Evolutionary conservation across 2,888 invertebrate species (phyloP).

Genomic region (Mimumesa dahlbomi): DNA sequence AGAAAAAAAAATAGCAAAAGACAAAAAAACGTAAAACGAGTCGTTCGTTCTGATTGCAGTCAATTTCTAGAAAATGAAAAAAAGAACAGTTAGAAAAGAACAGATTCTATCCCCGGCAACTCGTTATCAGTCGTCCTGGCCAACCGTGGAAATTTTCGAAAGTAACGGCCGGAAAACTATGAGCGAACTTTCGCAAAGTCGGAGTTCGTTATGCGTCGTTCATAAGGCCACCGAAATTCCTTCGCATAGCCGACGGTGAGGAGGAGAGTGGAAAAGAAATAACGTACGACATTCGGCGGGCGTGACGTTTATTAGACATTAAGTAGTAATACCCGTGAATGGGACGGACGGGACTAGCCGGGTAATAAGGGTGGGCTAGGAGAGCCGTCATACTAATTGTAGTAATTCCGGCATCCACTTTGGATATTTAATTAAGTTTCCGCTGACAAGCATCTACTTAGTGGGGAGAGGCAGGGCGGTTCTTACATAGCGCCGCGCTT

Average conservation of each 20-base stretch:
- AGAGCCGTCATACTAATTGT: conserved; percentile 79
- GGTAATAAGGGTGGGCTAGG: conserved; percentile 70
- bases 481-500: conserved; percentile 59
- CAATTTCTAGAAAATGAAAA: too few relatives aligned
- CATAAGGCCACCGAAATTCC: conserved; percentile 45
- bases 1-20: too few relatives aligned
- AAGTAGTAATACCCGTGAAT: conserved; percentile 78
- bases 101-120: too few relatives aligned
- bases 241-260: conserved; percentile 23
- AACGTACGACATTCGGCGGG: conserved; percentile 61
- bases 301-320: conserved; percentile 80
- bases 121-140: too few relatives aligned
- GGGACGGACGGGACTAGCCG: conserved; percentile 70
- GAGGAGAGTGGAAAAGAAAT: conserved; percentile 59
- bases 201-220: not conserved
- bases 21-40: too few relatives aligned
- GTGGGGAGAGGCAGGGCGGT: conserved; percentile 58
- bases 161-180: conserved; percentile 42
- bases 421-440: conserved; percentile 81
- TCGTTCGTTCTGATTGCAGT: too few relatives aligned
- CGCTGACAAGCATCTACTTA: conserved; percentile 77
- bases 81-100: too few relatives aligned
- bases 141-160: conserved; percentile 37
- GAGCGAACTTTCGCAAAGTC: conserved; percentile 12
- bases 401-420: conserved; percentile 79